Percentiles rank a stretch among this genome's conserved stretches.
Conservation (phyloP, 2,888 invertebrate species). For the Rhabditophanes sp. region DNA sequence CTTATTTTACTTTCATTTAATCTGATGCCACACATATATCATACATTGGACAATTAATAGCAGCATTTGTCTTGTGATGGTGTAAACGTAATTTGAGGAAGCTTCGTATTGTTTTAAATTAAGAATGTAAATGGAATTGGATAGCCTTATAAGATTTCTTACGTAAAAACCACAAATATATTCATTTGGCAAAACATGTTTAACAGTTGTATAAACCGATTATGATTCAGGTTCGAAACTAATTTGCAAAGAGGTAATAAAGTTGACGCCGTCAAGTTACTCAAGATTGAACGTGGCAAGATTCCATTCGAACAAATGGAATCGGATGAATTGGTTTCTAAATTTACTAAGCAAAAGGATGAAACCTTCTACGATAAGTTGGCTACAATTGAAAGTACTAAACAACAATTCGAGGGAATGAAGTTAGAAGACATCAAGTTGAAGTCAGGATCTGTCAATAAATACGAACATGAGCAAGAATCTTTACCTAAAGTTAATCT, state of each 20-base stretch:
- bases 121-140: no score
- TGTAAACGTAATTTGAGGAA: no score
- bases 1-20: no score
- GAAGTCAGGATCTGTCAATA: conserved; percentile 32
- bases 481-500: conserved; percentile 32
- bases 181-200: no score
- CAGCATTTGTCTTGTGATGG: no score
- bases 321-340: conserved; percentile 39
- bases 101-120: no score
- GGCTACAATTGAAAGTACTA: conserved; percentile 26
- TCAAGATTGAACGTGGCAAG: conserved; percentile 35
- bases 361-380: conserved; percentile 39
- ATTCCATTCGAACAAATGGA: conserved; percentile 39
- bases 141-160: no score
- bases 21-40: no score
- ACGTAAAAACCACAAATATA: no score
- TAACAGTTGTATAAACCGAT: no score
- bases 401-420: conserved; percentile 31
- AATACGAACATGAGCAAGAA: conserved; percentile 30
- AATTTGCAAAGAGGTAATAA: conserved; percentile 33
- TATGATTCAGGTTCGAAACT: no score
- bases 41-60: no score
- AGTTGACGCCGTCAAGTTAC: conserved; percentile 34
- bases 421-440: conserved; percentile 32
- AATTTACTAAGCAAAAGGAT: conserved; percentile 38